These are phyloP conservation scores for Drosophila robusta DNA, from an alignment of 2,888 invertebrate species.

Conservation along the genomic window DNA sequence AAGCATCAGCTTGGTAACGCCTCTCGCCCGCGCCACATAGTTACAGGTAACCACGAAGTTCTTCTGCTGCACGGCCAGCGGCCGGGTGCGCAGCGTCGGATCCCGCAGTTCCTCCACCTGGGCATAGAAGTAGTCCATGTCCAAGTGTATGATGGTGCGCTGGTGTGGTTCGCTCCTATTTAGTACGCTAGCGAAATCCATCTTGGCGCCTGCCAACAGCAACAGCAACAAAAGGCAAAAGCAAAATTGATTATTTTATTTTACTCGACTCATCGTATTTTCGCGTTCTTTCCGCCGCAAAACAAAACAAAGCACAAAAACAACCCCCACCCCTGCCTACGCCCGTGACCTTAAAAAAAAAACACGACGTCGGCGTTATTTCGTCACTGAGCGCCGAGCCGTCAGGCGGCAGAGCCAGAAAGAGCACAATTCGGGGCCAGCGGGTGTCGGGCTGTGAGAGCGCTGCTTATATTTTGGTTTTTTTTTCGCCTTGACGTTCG, in stretches of 20 bases:
- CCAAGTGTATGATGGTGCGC: slow-evolving; percentile 91
- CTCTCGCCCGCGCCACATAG: slow-evolving; percentile 91
- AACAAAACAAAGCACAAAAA: slow-evolving; percentile 25
- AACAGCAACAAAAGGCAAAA: background rate
- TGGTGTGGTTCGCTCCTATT: slow-evolving; percentile 86
- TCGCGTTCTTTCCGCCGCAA: slow-evolving; percentile 20
- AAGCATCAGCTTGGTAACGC: slow-evolving; percentile 92
- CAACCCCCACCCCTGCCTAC: slow-evolving; percentile 18
- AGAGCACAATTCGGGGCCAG: slow-evolving; percentile 9
- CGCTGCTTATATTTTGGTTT: slow-evolving; percentile 46
- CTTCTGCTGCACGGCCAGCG: slow-evolving; percentile 93
- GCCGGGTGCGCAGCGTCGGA: slow-evolving; percentile 88
- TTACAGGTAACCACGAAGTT: slow-evolving; percentile 94
- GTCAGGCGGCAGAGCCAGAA: slow-evolving; percentile 18
- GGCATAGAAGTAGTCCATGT: slow-evolving; percentile 94
- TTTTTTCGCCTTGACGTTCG: slow-evolving; percentile 44
- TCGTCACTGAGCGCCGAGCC: slow-evolving; percentile 53
- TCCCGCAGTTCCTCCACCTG: slow-evolving; percentile 93
- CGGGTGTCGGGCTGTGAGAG: slow-evolving; percentile 48
- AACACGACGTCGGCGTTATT: slow-evolving; percentile 37
- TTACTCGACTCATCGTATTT: slow-evolving; percentile 4
- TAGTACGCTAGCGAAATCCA: slow-evolving; percentile 82
- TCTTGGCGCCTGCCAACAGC: slow-evolving; percentile 49
- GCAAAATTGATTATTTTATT: background rate
- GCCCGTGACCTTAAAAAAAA: slow-evolving; percentile 56